Conservation (phyloP, 2,113 vertebrate genomes). For the Hiodon tergisus region DNA sequence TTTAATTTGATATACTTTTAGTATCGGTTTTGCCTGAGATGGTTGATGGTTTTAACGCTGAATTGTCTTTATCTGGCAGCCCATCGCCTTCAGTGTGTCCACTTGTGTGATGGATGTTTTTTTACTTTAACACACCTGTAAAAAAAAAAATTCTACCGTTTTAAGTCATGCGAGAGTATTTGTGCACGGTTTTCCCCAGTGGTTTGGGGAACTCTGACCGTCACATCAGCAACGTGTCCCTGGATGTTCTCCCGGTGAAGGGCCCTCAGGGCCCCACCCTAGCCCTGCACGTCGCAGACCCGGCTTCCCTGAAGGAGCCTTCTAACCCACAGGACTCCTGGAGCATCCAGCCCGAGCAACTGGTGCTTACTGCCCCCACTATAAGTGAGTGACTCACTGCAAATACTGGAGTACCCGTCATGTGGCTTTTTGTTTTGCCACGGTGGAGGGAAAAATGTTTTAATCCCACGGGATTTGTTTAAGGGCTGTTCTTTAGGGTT, state of each 20-base stretch:
- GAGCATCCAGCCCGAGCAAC: slow-evolving; percentile 71
- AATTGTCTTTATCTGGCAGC: no score
- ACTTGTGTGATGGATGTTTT: no score
- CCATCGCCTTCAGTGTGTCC: no score
- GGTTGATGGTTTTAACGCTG: no score
- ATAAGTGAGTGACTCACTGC: slow-evolving; percentile 64
- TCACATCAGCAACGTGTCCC: slow-evolving; percentile 61
- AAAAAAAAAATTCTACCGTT: no score
- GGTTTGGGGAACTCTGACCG: slow-evolving; percentile 47
- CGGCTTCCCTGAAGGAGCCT: slow-evolving; percentile 42
- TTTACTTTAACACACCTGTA: no score
- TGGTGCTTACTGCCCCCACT: slow-evolving; percentile 71
- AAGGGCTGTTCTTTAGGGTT: neutral
- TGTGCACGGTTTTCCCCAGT: slow-evolving; percentile 38
- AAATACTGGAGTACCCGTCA: neutral
- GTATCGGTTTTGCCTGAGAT: no score
- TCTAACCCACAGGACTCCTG: slow-evolving; percentile 57
- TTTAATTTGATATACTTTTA: no score
- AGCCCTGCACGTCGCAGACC: slow-evolving; percentile 45
- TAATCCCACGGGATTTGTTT: neutral
- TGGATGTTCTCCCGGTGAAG: slow-evolving; percentile 91
- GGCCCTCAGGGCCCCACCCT: slow-evolving; percentile 74
- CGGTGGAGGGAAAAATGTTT: neutral
- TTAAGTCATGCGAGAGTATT: neutral
- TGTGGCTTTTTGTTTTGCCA: neutral